Evolutionary conservation across 2,797 vertebrate genomes (phyloP).

Genomic region (Phrynocephalus forsythii): DNA sequence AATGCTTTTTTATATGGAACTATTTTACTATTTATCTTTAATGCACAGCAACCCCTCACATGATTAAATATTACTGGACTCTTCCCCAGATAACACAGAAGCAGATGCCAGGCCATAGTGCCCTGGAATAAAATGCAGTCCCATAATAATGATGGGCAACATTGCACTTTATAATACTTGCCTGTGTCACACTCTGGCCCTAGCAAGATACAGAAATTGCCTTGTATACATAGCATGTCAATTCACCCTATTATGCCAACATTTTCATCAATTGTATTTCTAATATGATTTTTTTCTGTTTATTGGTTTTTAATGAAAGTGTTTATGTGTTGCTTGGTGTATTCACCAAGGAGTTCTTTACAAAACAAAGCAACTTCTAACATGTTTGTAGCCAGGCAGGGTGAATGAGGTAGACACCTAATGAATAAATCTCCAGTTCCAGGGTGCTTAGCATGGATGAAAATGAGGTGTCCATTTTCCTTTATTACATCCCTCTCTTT

Average conservation of each 20-base stretch:
- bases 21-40: neutral
- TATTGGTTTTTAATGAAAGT: neutral
- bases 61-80: conserved; percentile 3
- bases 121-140: neutral
- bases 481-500: neutral
- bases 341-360: neutral
- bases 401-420: neutral
- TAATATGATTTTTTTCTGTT: too few relatives aligned
- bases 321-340: neutral
- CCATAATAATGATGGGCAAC: neutral
- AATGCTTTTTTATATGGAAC: neutral
- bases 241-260: neutral
- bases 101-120: neutral
- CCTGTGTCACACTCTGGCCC: neutral
- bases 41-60: neutral
- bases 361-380: neutral
- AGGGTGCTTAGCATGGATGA: too few relatives aligned
- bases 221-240: neutral
- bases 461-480: neutral
- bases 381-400: neutral
- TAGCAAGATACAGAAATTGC: neutral
- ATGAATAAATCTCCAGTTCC: neutral
- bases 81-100: neutral
- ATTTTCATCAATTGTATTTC: neutral
- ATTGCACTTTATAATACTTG: neutral